phyloP scores from a whole-genome alignment of 2,113 vertebrate species.

The Eretmochelys imbricata region DNA sequence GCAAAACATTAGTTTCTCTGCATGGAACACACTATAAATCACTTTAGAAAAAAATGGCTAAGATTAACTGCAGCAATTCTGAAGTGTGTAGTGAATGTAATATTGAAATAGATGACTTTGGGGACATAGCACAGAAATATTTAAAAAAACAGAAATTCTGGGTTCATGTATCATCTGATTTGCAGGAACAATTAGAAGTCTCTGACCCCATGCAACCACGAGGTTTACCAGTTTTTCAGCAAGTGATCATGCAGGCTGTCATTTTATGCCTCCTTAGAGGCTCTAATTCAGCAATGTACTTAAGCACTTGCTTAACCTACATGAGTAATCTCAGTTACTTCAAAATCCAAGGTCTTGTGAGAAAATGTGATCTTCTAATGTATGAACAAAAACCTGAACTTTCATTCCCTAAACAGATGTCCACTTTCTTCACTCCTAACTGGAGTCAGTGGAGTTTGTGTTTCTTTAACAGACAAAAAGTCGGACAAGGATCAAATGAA shows the following conservation, averaged over 20 bases:
- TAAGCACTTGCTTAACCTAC: neutral
- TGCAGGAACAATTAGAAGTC: neutral
- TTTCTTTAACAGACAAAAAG: neutral
- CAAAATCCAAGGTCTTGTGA: neutral
- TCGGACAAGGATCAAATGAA: neutral
- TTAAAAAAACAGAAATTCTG: neutral
- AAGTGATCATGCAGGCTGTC: neutral
- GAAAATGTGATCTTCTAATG: neutral
- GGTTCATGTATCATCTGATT: neutral
- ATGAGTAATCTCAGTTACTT: neutral
- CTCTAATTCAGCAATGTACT: neutral
- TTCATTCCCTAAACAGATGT: neutral
- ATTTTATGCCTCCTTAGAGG: neutral
- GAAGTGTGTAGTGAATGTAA: neutral
- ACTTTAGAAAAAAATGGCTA: slow-evolving; percentile 1
- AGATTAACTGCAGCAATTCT: neutral
- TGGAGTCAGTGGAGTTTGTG: neutral
- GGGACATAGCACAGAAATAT: neutral
- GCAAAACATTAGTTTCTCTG: neutral
- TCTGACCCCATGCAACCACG: neutral
- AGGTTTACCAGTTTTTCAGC: neutral
- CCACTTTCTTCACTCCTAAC: neutral
- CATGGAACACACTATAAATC: neutral
- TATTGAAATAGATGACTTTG: neutral
- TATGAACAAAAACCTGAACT: neutral